phyloP scores from a whole-genome alignment of 2,888 invertebrate species.

The Strigamia maritima region DNA sequence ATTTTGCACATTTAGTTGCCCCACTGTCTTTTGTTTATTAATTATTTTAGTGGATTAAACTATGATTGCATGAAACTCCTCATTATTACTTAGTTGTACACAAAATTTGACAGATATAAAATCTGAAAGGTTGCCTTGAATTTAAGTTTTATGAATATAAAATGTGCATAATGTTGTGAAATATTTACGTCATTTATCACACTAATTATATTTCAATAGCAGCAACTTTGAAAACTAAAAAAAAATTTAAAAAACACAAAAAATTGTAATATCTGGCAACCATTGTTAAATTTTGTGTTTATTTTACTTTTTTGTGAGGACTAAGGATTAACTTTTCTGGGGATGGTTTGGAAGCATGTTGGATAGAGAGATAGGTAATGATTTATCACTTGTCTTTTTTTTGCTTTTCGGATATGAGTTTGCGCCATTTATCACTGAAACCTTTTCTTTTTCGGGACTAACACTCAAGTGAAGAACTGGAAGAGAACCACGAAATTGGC shows the following conservation, averaged over 20 bases:
- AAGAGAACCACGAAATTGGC: constrained; percentile 38
- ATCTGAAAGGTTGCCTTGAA: no score
- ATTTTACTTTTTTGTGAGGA: background rate
- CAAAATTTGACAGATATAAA: no score
- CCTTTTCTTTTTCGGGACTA: background rate
- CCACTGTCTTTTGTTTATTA: no score
- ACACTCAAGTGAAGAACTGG: constrained; percentile 38
- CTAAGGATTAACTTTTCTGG: background rate
- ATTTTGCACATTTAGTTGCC: no score
- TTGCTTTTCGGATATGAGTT: constrained; percentile 35
- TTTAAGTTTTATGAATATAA: no score
- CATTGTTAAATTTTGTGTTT: background rate
- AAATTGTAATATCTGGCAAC: background rate
- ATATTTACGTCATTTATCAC: no score
- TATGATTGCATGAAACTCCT: no score
- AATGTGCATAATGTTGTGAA: background rate
- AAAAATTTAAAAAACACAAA: background rate
- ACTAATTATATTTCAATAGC: background rate
- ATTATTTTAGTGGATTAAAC: no score
- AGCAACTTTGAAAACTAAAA: background rate
- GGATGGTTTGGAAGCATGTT: background rate
- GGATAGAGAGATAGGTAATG: background rate
- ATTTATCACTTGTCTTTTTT: background rate
- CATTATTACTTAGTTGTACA: no score
- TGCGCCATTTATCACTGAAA: background rate